phyloP scores from a whole-genome alignment of 2,888 invertebrate genomes.

The Laspeyria flexula region DNA sequence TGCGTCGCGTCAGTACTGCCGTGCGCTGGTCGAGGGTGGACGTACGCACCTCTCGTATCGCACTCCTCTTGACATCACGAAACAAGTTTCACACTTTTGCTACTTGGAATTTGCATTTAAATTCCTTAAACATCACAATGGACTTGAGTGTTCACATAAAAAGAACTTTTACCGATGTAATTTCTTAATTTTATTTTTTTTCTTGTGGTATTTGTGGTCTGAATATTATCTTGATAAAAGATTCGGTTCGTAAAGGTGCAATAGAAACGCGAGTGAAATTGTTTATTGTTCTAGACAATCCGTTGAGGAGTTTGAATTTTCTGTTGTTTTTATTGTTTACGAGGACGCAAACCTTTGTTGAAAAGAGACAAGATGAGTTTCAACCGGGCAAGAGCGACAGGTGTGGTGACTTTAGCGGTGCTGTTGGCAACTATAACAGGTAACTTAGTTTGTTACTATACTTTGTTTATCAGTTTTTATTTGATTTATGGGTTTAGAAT shows the following conservation, averaged over 20 bases:
- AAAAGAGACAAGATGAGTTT: conserved; percentile 82
- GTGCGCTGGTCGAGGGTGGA: conserved; percentile 65
- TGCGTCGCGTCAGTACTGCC: conserved; percentile 69
- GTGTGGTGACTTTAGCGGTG: conserved; percentile 79
- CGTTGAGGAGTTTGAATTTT: conserved; percentile 71
- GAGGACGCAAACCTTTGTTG: conserved; percentile 69
- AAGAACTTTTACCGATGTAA: conserved; percentile 56
- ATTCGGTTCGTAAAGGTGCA: conserved; percentile 71
- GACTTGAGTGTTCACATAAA: conserved; percentile 57
- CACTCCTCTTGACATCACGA: conserved; percentile 61
- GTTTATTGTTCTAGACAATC: conserved; percentile 75
- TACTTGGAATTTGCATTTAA: conserved; percentile 45
- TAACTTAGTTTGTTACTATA: conserved; percentile 52
- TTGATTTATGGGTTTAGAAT: conserved; percentile 1
- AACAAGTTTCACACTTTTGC: conserved; percentile 73
- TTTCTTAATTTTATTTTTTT: conserved; percentile 58
- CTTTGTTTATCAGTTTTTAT: neutral
- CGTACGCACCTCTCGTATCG: conserved; percentile 56
- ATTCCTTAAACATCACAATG: conserved; percentile 60
- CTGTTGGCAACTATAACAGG: conserved; percentile 80
- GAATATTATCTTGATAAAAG: conserved; percentile 69
- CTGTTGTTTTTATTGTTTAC: conserved; percentile 72
- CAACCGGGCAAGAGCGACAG: conserved; percentile 76
- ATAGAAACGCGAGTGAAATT: conserved; percentile 75
- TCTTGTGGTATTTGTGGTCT: conserved; percentile 75